phyloP scores from a whole-genome alignment of 2,888 invertebrate genomes.

The Drosophila histrio region DNA sequence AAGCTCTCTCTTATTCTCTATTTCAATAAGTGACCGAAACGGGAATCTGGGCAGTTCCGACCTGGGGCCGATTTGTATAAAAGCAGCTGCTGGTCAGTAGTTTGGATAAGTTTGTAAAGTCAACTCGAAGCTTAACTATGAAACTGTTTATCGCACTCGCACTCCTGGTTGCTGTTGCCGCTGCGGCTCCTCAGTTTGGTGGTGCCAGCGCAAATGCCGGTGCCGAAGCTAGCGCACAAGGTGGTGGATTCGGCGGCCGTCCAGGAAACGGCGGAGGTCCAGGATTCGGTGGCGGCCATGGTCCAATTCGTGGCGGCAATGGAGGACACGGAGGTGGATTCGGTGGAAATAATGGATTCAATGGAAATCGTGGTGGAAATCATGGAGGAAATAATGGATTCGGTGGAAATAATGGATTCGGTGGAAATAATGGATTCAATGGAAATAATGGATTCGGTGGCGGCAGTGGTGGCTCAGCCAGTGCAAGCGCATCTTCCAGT shows the following conservation, averaged over 20 bases:
- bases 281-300: conserved; percentile 21
- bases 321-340: conserved; percentile 3
- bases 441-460: neutral
- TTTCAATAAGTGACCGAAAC: neutral
- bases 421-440: neutral
- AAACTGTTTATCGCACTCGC: conserved; percentile 56
- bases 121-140: conserved; percentile 51
- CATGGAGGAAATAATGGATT: conserved; percentile 11
- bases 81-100: conserved; percentile 26
- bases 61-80: conserved; percentile 49
- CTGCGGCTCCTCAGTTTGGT: conserved; percentile 38
- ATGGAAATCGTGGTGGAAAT: conserved; percentile 21
- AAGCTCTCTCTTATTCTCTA: neutral
- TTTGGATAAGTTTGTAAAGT: conserved; percentile 50
- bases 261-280: neutral
- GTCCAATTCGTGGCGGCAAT: conserved; percentile 4
- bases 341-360: neutral
- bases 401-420: conserved; percentile 5
- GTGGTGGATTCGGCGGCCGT: conserved; percentile 11
- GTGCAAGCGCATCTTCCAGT: conserved; percentile 25
- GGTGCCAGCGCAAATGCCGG: conserved; percentile 12
- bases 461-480: neutral
- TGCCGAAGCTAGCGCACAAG: conserved; percentile 20
- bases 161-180: conserved; percentile 44
- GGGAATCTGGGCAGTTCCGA: neutral